Evolutionary conservation across 1,140 invertebrate species (phyloP).

Genomic region (Semibalanus balanoides): DNA sequence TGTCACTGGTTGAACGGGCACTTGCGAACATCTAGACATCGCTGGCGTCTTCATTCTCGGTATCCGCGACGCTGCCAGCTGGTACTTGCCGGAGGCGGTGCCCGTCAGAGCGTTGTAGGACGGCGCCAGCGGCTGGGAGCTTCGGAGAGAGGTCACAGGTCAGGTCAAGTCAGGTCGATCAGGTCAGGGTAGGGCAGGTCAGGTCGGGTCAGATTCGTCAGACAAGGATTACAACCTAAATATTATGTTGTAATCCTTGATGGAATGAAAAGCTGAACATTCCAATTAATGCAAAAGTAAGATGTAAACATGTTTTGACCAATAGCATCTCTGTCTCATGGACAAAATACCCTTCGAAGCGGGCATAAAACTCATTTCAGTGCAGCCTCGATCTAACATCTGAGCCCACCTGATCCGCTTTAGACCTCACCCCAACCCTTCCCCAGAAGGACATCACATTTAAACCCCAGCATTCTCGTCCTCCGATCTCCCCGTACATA

Average conservation of each 20-base stretch:
- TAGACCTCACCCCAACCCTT: background rate
- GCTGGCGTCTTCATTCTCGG: slow-evolving; percentile 7
- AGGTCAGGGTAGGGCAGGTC: background rate
- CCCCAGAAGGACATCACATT: too few species aligned
- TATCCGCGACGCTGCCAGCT: slow-evolving; percentile 13
- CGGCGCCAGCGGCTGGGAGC: background rate
- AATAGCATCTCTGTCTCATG: too few species aligned
- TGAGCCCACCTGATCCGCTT: background rate
- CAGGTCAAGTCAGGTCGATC: background rate
- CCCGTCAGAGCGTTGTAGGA: background rate
- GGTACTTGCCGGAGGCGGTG: slow-evolving; percentile 5
- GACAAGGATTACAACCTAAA: too few species aligned
- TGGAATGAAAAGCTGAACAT: too few species aligned
- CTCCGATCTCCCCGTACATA: slow-evolving; percentile 5
- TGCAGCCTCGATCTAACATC: background rate
- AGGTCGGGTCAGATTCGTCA: too few species aligned
- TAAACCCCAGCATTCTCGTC: too few species aligned
- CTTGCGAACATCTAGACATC: slow-evolving; percentile 14
- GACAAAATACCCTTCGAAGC: too few species aligned
- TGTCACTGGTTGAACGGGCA: slow-evolving; percentile 12
- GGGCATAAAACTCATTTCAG: background rate
- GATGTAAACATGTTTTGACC: too few species aligned
- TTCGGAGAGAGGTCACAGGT: background rate
- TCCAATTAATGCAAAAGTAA: too few species aligned
- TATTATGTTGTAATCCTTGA: too few species aligned